Evolutionary conservation across 2,888 invertebrate genomes (phyloP).

Genomic region (Stenurella melanura): DNA sequence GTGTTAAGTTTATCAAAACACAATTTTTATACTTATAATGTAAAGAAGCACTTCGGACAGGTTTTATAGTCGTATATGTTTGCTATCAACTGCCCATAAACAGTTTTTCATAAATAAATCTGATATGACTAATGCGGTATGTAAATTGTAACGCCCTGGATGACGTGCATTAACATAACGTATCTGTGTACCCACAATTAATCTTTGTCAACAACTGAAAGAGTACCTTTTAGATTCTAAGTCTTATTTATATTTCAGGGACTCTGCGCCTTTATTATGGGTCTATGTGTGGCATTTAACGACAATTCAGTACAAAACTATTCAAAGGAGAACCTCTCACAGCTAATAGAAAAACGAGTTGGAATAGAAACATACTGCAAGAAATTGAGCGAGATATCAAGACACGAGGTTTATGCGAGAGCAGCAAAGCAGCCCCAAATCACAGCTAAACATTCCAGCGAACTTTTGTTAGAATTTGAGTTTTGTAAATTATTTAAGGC

Average conservation of each 20-base stretch:
- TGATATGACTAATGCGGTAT: no score
- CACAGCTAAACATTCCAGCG: conserved; percentile 82
- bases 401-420: conserved; percentile 92
- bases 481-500: conserved; percentile 94
- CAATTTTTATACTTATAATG: no score
- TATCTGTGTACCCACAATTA: no score
- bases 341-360: conserved; percentile 91
- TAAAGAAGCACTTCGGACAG: no score
- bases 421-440: conserved; percentile 96
- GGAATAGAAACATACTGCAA: conserved; percentile 92
- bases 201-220: no score
- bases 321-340: conserved; percentile 85
- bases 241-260: conserved; percentile 72
- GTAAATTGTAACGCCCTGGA: no score
- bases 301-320: conserved; percentile 87
- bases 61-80: no score
- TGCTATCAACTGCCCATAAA: no score
- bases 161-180: no score
- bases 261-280: conserved; percentile 88
- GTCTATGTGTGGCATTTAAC: conserved; percentile 92
- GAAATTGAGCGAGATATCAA: conserved; percentile 88
- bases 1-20: no score
- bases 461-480: conserved; percentile 94
- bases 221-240: no score
- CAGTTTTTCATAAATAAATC: no score